A percentile compares a stretch with the other conserved stretches of the same genome.
Evolutionary conservation across 1,140 invertebrate genomes (phyloP).

Genomic region (Amyelois transitella): DNA sequence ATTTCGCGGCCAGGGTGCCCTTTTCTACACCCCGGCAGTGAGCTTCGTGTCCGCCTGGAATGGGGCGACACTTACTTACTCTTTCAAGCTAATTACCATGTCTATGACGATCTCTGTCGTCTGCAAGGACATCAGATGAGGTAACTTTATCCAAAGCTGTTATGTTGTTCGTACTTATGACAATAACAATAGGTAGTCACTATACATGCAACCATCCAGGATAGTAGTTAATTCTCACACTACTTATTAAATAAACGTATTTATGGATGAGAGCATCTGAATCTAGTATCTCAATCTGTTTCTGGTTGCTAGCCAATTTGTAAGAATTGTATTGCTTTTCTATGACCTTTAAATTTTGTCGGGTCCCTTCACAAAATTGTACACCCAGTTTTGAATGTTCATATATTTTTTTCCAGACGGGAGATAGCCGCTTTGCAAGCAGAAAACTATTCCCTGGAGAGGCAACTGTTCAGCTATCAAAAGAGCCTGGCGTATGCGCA

Average conservation of each 20-base stretch:
- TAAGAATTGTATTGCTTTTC: too few species aligned
- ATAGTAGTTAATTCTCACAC: too few species aligned
- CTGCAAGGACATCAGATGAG: conserved; percentile 93
- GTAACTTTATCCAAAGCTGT: conserved; percentile 21
- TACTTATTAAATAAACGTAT: too few species aligned
- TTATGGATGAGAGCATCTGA: too few species aligned
- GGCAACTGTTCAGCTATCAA: conserved; percentile 91
- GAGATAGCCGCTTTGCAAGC: conserved; percentile 89
- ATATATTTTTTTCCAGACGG: conserved; percentile 76
- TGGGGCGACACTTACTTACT: conserved; percentile 91
- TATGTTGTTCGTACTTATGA: not conserved
- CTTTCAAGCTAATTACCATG: conserved; percentile 90
- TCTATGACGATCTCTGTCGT: conserved; percentile 89
- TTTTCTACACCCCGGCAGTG: conserved; percentile 85
- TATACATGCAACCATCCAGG: too few species aligned
- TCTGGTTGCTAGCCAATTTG: too few species aligned
- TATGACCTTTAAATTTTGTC: not conserved
- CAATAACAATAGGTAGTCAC: not conserved
- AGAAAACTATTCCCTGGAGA: conserved; percentile 90
- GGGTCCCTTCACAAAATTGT: too few species aligned
- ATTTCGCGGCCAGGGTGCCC: conserved; percentile 84
- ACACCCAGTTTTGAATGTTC: too few species aligned
- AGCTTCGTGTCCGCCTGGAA: conserved; percentile 87
- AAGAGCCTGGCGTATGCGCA: conserved; percentile 88
- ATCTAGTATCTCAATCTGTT: too few species aligned